phyloP scores from a whole-genome alignment of 2,797 vertebrate species.

The Mormyrus proboscirostris region DNA sequence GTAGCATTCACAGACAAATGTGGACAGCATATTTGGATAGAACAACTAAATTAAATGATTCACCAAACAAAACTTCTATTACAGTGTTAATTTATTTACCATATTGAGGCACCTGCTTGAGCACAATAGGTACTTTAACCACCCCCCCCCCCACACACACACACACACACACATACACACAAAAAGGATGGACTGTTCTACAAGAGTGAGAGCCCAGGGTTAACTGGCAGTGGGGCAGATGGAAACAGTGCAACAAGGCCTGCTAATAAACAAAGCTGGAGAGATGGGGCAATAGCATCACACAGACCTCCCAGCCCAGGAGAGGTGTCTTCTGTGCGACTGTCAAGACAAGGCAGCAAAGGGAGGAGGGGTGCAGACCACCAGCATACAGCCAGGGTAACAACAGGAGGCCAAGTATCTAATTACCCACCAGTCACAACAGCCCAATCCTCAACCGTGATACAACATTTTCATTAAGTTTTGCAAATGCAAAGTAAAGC shows the following conservation, averaged over 20 bases:
- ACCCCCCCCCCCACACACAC: not conserved
- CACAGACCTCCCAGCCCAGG: not conserved
- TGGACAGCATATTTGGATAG: not conserved
- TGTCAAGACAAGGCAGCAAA: not conserved
- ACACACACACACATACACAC: no score
- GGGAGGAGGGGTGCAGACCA: constrained; percentile 13
- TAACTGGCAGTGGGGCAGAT: constrained; percentile 20
- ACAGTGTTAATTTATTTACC: not conserved
- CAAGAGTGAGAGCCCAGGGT: constrained; percentile 11
- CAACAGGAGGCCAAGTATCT: constrained; percentile 2
- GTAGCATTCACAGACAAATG: not conserved
- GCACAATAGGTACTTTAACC: not conserved
- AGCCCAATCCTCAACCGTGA: not conserved
- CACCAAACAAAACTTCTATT: not conserved
- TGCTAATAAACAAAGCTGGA: not conserved
- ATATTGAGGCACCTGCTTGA: not conserved
- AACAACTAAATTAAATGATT: not conserved
- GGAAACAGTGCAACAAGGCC: constrained; percentile 13
- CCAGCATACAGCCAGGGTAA: not conserved
- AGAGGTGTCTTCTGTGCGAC: not conserved
- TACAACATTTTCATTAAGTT: not conserved
- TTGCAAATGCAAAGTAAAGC: not conserved
- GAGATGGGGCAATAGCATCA: constrained; percentile 4
- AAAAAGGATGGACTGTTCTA: not conserved
- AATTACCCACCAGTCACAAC: not conserved